Conservation (phyloP, 2,797 vertebrate genomes). For the Protonibea diacanthus region DNA sequence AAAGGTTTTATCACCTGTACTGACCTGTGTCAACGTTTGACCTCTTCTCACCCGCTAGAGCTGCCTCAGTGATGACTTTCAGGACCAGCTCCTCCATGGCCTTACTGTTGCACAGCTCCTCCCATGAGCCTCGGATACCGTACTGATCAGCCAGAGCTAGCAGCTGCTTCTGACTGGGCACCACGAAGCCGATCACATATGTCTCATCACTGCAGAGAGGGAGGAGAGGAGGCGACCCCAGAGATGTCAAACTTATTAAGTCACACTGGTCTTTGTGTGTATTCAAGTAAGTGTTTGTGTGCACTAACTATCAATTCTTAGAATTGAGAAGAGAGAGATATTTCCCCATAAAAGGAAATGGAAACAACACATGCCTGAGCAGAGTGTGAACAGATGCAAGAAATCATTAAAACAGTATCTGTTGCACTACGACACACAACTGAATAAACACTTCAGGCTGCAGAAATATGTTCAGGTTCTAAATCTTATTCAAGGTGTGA, state of each 20-base stretch:
- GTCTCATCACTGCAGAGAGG: constrained; percentile 89
- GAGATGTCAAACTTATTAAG: constrained; percentile 5
- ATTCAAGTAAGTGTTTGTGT: neutral
- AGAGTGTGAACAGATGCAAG: constrained; percentile 23
- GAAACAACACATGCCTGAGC: constrained; percentile 19
- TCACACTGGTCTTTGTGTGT: neutral
- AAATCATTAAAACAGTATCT: constrained; percentile 18
- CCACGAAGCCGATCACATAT: constrained; percentile 95
- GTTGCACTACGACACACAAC: constrained; percentile 8
- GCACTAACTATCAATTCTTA: constrained; percentile 12
- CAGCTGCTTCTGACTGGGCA: constrained; percentile 97
- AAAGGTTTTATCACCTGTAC: neutral
- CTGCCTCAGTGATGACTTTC: constrained; percentile 90
- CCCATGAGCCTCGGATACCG: constrained; percentile 86
- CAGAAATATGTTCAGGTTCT: constrained; percentile 21
- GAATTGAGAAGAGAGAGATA: constrained; percentile 15
- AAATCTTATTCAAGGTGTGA: neutral
- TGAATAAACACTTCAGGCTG: constrained; percentile 27
- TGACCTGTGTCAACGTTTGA: neutral
- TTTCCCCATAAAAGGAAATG: constrained; percentile 48
- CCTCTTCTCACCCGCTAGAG: constrained; percentile 84
- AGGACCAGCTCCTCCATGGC: constrained; percentile 93
- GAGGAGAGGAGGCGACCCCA: constrained; percentile 3
- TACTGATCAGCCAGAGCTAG: constrained; percentile 88
- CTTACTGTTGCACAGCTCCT: constrained; percentile 91